phyloP scores from a whole-genome alignment of 2,797 vertebrate species.

The Spheniscus humboldti region DNA sequence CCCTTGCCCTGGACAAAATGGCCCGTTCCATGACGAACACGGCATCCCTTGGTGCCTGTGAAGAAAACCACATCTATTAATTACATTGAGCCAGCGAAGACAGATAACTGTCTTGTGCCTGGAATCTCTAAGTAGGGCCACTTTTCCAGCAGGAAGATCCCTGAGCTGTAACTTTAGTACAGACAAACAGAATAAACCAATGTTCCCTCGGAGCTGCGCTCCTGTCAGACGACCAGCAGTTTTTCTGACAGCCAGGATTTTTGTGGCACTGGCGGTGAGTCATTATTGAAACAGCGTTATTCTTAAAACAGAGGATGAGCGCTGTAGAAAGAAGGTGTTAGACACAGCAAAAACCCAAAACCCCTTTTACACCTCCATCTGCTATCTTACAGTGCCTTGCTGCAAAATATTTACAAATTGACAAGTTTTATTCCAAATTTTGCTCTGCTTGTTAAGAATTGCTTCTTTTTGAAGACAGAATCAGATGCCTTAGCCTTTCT shows the following conservation, averaged over 20 bases:
- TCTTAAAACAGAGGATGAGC: constrained; percentile 12
- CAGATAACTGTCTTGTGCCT: constrained; percentile 12
- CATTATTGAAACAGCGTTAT: neutral
- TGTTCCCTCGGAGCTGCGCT: neutral
- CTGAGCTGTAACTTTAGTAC: neutral
- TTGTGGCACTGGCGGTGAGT: constrained; percentile 15
- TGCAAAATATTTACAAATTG: neutral
- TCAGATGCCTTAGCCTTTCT: neutral
- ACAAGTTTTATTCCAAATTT: neutral
- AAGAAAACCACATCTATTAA: constrained; percentile 31
- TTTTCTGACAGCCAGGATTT: constrained; percentile 9
- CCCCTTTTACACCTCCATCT: constrained; percentile 17
- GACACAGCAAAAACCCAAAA: neutral
- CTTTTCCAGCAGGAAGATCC: neutral
- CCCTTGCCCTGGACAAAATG: neutral
- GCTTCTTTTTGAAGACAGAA: neutral
- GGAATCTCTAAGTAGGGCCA: neutral
- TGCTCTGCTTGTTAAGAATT: neutral
- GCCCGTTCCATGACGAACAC: fast-evolving
- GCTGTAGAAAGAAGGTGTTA: constrained; percentile 7
- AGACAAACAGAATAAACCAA: neutral
- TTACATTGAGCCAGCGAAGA: neutral
- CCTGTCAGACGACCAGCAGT: constrained; percentile 7
- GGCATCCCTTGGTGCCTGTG: neutral
- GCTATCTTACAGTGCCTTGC: neutral